Evolutionary conservation across 2,888 invertebrate genomes (phyloP).

Genomic region (Phaedon cochleariae): DNA sequence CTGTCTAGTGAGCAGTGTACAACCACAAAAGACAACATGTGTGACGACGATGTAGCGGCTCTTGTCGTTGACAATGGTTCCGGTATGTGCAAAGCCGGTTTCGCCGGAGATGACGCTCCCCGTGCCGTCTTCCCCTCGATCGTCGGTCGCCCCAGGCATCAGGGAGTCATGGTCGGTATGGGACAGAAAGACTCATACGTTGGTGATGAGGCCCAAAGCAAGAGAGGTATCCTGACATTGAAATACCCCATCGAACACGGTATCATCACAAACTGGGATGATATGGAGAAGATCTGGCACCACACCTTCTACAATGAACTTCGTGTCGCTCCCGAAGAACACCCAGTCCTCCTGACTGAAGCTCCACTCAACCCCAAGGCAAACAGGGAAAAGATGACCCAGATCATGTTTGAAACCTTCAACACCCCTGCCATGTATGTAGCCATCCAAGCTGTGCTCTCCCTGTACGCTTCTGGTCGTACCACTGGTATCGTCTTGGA

Average conservation of each 20-base stretch:
- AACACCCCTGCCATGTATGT: conserved; percentile 93
- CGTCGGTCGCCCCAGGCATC: conserved; percentile 88
- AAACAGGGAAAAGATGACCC: conserved; percentile 95
- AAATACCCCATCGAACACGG: conserved; percentile 96
- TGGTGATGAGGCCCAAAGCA: conserved; percentile 80
- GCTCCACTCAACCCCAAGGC: conserved; percentile 95
- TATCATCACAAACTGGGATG: conserved; percentile 96
- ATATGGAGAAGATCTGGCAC: conserved; percentile 98
- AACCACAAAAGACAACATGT: conserved; percentile 74
- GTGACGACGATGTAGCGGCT: conserved; percentile 95
- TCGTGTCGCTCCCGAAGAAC: conserved; percentile 93
- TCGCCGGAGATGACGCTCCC: conserved; percentile 90
- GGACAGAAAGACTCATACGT: conserved; percentile 94
- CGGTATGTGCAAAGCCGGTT: conserved; percentile 93
- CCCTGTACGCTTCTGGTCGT: conserved; percentile 92
- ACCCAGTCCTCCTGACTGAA: conserved; percentile 91
- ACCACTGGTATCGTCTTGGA: conserved; percentile 94
- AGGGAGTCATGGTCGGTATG: conserved; percentile 90
- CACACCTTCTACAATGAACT: conserved; percentile 96
- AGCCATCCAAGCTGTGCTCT: conserved; percentile 92
- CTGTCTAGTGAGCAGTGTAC: conserved; percentile 57
- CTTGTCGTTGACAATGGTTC: conserved; percentile 92
- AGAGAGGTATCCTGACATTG: conserved; percentile 82
- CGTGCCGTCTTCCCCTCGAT: conserved; percentile 90
- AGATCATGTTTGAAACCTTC: conserved; percentile 93